Conservation (phyloP, 1,140 invertebrate genomes). For the Bombus impatiens region DNA sequence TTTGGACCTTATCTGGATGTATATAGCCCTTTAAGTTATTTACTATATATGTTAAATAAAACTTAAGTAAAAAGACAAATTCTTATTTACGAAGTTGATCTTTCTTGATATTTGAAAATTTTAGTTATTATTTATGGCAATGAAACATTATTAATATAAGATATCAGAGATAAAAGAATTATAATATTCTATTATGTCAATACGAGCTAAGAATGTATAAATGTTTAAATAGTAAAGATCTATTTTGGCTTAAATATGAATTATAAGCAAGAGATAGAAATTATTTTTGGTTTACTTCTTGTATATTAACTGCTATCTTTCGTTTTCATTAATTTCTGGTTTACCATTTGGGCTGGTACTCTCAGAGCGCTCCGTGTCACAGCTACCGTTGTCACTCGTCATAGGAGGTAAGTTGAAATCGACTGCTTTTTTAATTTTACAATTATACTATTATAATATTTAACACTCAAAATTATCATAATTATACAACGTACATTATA, state of each 20-base stretch:
- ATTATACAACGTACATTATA: neutral
- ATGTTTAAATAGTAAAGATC: conserved; percentile 4
- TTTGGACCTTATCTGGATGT: neutral
- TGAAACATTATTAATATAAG: neutral
- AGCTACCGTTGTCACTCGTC: conserved; percentile 54
- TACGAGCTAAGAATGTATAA: neutral
- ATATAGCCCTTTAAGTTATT: neutral
- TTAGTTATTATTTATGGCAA: neutral
- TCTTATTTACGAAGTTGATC: neutral
- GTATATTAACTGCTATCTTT: conserved; percentile 80
- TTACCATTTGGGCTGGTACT: conserved; percentile 78
- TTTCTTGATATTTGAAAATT: neutral
- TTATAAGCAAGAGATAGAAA: conserved; percentile 50
- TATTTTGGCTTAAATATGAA: conserved; percentile 25
- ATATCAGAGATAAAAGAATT: neutral
- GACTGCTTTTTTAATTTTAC: conserved; percentile 15
- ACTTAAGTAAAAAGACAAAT: neutral
- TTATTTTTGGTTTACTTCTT: conserved; percentile 68
- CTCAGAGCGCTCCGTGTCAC: conserved; percentile 65
- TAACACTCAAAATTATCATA: neutral
- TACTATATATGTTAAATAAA: neutral
- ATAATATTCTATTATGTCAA: neutral
- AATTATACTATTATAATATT: neutral
- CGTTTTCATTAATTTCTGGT: conserved; percentile 83
- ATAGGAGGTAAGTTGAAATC: conserved; percentile 75